Evolutionary conservation across 1,140 invertebrate species (phyloP).

Genomic region (Nasonia giraulti): DNA sequence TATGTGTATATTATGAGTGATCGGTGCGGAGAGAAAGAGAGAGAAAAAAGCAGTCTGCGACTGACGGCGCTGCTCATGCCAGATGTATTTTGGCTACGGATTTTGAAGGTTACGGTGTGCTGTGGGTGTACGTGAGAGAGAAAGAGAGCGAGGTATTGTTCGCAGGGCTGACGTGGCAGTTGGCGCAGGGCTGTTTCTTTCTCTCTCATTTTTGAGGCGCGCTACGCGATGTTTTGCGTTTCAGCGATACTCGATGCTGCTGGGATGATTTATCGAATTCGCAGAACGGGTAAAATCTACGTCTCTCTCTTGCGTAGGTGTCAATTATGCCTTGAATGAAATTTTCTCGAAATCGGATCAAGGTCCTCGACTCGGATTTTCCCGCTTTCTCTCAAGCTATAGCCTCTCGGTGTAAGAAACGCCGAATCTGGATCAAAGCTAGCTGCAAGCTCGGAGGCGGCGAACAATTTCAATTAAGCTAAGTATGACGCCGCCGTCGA

Average conservation of each 20-base stretch:
- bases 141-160: not conserved
- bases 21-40: not conserved
- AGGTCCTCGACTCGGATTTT: not conserved
- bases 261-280: too few relatives aligned
- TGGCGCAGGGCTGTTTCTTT: not conserved
- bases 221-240: too few relatives aligned
- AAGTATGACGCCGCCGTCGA: not conserved
- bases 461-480: conserved; percentile 1
- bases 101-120: not conserved
- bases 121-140: not conserved
- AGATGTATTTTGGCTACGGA: conserved; percentile 23
- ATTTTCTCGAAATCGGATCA: not conserved
- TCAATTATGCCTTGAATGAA: not conserved
- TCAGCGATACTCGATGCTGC: too few relatives aligned
- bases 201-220: too few relatives aligned
- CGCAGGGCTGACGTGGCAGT: not conserved
- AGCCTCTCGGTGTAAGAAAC: not conserved
- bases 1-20: not conserved
- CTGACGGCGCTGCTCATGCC: not conserved
- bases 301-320: not conserved
- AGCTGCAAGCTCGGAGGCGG: not conserved
- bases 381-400: too few relatives aligned
- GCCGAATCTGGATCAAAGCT: not conserved
- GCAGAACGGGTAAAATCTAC: not conserved
- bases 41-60: not conserved